Evolutionary conservation across 2,113 vertebrate genomes (phyloP).

Genomic region (Phalacrocorax aristotelis): DNA sequence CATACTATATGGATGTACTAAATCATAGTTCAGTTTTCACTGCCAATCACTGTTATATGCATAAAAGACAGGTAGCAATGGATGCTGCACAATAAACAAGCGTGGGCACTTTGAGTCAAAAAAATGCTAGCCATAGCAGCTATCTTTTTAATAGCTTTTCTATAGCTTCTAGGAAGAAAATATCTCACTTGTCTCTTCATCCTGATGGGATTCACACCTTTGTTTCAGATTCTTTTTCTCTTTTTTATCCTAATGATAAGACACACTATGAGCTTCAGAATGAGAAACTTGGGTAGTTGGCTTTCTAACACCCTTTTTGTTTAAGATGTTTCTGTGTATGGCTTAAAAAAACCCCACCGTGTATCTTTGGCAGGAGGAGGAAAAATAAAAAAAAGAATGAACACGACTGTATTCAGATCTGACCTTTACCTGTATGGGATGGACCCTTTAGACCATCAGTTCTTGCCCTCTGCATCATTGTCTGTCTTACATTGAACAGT

Average conservation of each 20-base stretch:
- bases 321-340: not conserved
- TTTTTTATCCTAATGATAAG: not conserved
- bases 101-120: not conserved
- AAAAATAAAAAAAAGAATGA: not conserved
- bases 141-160: not conserved
- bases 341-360: accelerated
- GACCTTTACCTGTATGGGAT: accelerated
- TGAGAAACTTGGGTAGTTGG: not conserved
- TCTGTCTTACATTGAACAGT: not conserved
- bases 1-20: not conserved
- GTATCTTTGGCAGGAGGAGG: not conserved
- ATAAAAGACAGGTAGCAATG: not conserved
- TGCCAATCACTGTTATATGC: not conserved
- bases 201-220: accelerated
- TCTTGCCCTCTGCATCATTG: not conserved
- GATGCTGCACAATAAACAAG: not conserved
- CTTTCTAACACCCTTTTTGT: not conserved
- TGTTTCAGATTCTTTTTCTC: not conserved
- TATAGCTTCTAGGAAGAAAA: not conserved
- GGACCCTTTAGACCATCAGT: not conserved
- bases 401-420: not conserved
- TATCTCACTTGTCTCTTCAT: not conserved
- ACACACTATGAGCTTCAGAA: not conserved
- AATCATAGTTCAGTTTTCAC: not conserved
- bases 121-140: not conserved